Conservation (phyloP, 2,888 invertebrate species). For the Caenorhabditis sp. region DNA sequence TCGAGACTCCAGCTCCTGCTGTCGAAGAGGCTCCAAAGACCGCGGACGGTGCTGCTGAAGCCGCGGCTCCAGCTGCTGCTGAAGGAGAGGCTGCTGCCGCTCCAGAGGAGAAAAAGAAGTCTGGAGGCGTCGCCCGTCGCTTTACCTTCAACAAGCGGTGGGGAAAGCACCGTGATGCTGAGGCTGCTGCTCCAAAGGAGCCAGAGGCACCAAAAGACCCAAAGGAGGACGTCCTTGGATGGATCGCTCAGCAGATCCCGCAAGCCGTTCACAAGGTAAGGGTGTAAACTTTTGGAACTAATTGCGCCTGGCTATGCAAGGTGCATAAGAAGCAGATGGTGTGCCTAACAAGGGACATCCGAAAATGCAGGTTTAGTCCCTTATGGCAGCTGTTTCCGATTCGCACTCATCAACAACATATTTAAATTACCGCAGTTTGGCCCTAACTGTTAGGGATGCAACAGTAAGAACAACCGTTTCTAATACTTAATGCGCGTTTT, state of each 20-base stretch:
- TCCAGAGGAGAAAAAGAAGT: slow-evolving; percentile 70
- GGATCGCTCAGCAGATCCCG: slow-evolving; percentile 80
- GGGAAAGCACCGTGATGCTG: slow-evolving; percentile 73
- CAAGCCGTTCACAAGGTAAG: slow-evolving; percentile 80
- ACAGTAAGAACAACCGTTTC: too few species aligned
- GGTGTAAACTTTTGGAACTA: not conserved
- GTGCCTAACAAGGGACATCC: not conserved
- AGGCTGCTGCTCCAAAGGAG: slow-evolving; percentile 73
- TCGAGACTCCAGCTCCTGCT: slow-evolving; percentile 54
- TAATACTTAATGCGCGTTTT: not conserved
- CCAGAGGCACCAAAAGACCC: slow-evolving; percentile 78
- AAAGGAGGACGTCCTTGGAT: slow-evolving; percentile 79
- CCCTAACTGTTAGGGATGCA: too few species aligned
- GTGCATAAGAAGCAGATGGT: slow-evolving; percentile 15
- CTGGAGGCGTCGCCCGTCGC: slow-evolving; percentile 62
- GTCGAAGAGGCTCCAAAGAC: slow-evolving; percentile 34
- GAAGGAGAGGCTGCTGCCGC: slow-evolving; percentile 65
- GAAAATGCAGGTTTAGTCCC: not conserved
- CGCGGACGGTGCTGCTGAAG: slow-evolving; percentile 59
- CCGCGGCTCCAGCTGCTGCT: slow-evolving; percentile 55
- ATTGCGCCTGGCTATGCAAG: not conserved
- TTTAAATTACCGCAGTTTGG: slow-evolving; percentile 12
- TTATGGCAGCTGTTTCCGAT: slow-evolving; percentile 45
- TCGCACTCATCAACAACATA: not conserved
- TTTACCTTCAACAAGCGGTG: slow-evolving; percentile 72